A percentile compares a stretch with the other conserved stretches of the same genome.
phyloP scores from a whole-genome alignment of 1,140 invertebrate species.

The Drosophila sp. region DNA sequence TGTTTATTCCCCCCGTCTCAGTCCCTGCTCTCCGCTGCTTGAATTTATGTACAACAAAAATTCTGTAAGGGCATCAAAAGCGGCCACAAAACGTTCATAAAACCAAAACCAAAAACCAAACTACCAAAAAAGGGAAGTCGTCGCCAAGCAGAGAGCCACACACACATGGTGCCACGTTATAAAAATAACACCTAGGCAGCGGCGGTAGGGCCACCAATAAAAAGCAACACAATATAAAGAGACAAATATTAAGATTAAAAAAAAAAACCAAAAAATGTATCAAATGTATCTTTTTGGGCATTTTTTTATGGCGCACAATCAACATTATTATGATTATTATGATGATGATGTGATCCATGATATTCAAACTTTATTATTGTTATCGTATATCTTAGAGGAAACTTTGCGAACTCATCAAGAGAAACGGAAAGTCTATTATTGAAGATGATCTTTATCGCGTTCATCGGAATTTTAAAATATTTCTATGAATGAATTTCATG shows the following conservation, averaged over 20 bases:
- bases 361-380: not conserved
- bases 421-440: not conserved
- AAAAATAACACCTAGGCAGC: slow-evolving; percentile 9
- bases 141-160: slow-evolving; percentile 23
- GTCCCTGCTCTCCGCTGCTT: slow-evolving; percentile 24
- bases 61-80: slow-evolving; percentile 58
- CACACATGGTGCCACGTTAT: not conserved
- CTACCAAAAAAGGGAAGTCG: slow-evolving; percentile 41
- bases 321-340: not conserved
- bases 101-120: slow-evolving; percentile 35
- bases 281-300: not conserved
- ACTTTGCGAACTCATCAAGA: not conserved
- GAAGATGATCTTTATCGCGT: not conserved
- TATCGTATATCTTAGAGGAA: not conserved
- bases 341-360: slow-evolving; percentile 6
- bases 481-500: not conserved
- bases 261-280: not conserved
- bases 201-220: slow-evolving; percentile 7
- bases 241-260: slow-evolving; percentile 2
- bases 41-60: slow-evolving; percentile 61
- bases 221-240: not conserved
- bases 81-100: slow-evolving; percentile 36
- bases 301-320: not conserved
- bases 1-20: slow-evolving; percentile 33
- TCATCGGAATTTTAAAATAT: not conserved